A percentile compares a stretch with the other conserved stretches of the same genome.
phyloP scores from a whole-genome alignment of 2,888 invertebrate genomes.

The Cinara cedri region DNA sequence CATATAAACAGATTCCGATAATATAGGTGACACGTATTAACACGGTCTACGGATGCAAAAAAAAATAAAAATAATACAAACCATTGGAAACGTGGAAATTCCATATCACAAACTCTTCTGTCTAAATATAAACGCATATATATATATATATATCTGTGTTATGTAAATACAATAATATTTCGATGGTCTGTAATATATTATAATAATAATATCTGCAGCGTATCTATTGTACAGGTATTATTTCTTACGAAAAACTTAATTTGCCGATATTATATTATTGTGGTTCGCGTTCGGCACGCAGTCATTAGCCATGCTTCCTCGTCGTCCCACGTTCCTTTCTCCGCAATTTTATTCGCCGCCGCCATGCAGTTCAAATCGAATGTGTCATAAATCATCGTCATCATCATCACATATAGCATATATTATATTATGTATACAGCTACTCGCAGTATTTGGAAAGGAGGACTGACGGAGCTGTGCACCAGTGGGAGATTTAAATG shows the following conservation, averaged over 20 bases:
- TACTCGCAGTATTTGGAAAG: constrained; percentile 31
- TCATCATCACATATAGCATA: neutral
- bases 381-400: constrained; percentile 39
- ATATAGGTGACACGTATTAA: no score
- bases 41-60: no score
- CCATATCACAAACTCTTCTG: no score
- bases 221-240: neutral
- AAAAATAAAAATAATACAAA: no score
- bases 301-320: constrained; percentile 19
- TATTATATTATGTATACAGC: no score
- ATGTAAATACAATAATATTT: no score
- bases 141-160: no score
- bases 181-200: no score
- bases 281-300: neutral
- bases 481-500: neutral
- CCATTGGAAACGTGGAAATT: no score
- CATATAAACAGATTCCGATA: no score
- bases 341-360: constrained; percentile 30
- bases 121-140: no score
- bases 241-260: constrained; percentile 10
- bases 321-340: constrained; percentile 54
- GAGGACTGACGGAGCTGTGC: neutral
- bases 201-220: no score
- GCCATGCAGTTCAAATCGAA: constrained; percentile 33
- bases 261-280: constrained; percentile 39